A percentile compares a stretch with the other conserved stretches of the same genome.
These are phyloP conservation scores for Helleia helle DNA, from an alignment of 2,888 invertebrate genomes.

Conservation along the genomic window DNA sequence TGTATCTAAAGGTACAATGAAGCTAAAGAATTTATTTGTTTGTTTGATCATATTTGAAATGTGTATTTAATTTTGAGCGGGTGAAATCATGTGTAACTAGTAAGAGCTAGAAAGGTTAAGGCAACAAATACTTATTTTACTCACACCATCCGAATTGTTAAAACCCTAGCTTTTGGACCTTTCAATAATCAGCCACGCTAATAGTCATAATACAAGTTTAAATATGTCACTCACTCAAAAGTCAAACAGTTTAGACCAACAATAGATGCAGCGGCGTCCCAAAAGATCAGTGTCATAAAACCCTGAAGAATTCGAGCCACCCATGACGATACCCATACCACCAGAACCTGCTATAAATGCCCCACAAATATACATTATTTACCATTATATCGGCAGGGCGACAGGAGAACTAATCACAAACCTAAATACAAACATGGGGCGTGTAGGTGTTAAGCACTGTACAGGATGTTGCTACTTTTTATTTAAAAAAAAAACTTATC, in stretches of 20 bases:
- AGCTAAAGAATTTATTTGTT: no score
- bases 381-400: slow-evolving; percentile 68
- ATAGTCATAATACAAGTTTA: slow-evolving; percentile 13
- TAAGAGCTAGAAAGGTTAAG: no score
- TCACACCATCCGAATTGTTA: no score
- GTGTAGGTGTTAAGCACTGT: slow-evolving; percentile 66
- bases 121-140: no score
- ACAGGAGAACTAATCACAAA: slow-evolving; percentile 65
- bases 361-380: slow-evolving; percentile 71
- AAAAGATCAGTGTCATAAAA: slow-evolving; percentile 27
- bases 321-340: slow-evolving; percentile 65
- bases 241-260: slow-evolving; percentile 25
- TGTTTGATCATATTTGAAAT: no score
- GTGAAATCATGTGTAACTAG: no score
- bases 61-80: no score
- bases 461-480: slow-evolving; percentile 36
- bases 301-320: slow-evolving; percentile 40
- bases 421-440: slow-evolving; percentile 43
- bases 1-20: no score
- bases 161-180: no score
- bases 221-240: slow-evolving; percentile 15
- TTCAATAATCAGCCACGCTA: no score
- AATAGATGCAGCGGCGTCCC: slow-evolving; percentile 23
- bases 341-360: slow-evolving; percentile 58
- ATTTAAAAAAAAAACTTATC: no score